Evolutionary conservation across 2,888 invertebrate species (phyloP), one percentile per base, ranked within the genome.

Genomic region (Drosophila rubida): DNA sequence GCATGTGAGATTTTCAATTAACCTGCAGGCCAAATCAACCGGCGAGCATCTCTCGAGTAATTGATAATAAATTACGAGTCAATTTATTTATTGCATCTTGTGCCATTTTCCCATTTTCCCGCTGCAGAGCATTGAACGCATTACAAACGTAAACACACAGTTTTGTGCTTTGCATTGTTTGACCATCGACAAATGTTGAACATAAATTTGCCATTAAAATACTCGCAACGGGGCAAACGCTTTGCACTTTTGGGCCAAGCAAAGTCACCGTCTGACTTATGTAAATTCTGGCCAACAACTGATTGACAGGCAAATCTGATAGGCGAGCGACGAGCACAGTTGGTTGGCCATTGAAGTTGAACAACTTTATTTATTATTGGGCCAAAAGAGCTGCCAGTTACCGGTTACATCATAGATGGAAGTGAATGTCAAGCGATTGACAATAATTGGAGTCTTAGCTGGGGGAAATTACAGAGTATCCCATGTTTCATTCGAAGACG

Each of bases 1-100:
- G 50, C 69, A 68, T 74, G 54, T 60, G 77, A 81, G 71, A 64
- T 71, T 82, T 82, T 75, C 85, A 79, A 85, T 82, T 81, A 81
- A 79, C 80, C 85, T 82, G 65, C 37, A 46, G 58, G 80, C 75
- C 82, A 71, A 84, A 79, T 65, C 66, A 64, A 61, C 53, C 61
- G 66, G 51, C 44, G 73, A 63, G 19, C 41, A 30, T 59, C 32
- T 66, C 51, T 35, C 41, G 61, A 66, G 58, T 62, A 42, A 57
- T 75, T 45, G 44, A 57, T 67, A 42, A 49, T 53, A 53, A 58
- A 45, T 37, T 55, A 35, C 23, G 22, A 27, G 19, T 27, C n/a
- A 27, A 42, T 57, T 41, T 39, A 60, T 62, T 53, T 59, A 37
- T 66, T 54, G 51, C 62, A 64, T 25, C 76, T 67, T 62, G 25